Evolutionary conservation across 2,888 invertebrate species (phyloP), one percentile per base, ranked within the genome.

Genomic region (Idaea straminata): DNA sequence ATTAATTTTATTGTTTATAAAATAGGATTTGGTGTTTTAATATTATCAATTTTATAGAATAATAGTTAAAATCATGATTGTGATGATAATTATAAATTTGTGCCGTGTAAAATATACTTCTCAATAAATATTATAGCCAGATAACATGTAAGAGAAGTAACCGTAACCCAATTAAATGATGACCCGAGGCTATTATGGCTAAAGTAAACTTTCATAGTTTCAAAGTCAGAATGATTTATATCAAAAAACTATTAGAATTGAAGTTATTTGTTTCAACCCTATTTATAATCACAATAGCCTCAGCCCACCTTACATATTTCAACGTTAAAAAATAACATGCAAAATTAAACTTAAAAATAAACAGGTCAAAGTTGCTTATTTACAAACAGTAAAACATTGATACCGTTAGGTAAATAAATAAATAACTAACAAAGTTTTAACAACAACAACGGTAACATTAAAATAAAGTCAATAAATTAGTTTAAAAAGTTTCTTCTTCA

Each of bases 401-500:
- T 82, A 68, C 66, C 70, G 63, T 69, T 82, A 80, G 85, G 86
- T 88, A 88, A 86, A 85, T 79, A 85, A 88, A 90, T 91, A 91
- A 91, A 89, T 89, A 88, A 85, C 83, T 76, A 83, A 82, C 86
- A 87, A 86, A 82, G 75, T 87, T 80, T n/a, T 84, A 91, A 91
- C 86, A 92, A 86, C 80, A 88, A 89, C 85, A 91, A 88, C 81
- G 87, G 90, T 91, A 92, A 91, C 90, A 84, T 86, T 87, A 85
- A 77, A 84, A 87, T 81, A 79, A 73, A 72, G 77, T 77, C 70
- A 86, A 83, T 84, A 83, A 85, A 82, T 83, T 84, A 73, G 71
- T 76, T 88, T 95, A 97, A 93, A 95, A 97, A 72, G 96, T 97
- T 91, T 97, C 96, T 80, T 95, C 96, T 85, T 97, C 97, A 86